Base-by-base conservation (phyloP, 2,797 vertebrate species). In the Chloroceryle inda region DNA sequence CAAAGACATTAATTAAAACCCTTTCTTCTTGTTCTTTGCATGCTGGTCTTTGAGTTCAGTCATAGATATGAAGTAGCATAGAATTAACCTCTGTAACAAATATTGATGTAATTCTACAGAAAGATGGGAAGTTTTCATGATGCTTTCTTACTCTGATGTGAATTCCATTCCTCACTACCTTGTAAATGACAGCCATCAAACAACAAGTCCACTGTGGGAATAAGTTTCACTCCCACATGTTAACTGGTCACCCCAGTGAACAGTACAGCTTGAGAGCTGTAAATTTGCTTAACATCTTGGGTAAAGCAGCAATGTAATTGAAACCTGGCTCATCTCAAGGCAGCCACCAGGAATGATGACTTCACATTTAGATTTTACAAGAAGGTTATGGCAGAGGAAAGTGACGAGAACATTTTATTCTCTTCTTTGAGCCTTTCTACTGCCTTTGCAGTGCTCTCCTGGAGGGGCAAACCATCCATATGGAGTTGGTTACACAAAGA, bases 1-100 rank as follows among this genome's bases (percentile, higher is more conserved):
- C 81, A 94, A 93, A 93, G 26, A 52, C 12, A 67, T 59, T 56
- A 66, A 49, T 84, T 89, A 78, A 85, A 75, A 2, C 8, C 3
- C 10, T 10, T 27, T 35, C 64, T 10, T 56, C 8, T 59, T 31
- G 19, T n/a, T 76, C 38, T 59, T 87, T 75, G 35, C 22, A 38
- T 20, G 33, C 59, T 82, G 19, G 9, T 55, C 59, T 87, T 76
- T 19, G 15, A 79, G n/a, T 42, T 79, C 35, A 92, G 24, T 63
- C 15, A 38, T 17, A 79, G 26, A 80, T 52, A 42, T n/a, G 5
- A 90, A 68, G 49, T 9, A 84, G 45, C 18, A 86, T 22, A 62
- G 89, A 72, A 61, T 68, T 68, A 86, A 62, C 11, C 11, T 86
- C 45, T 62, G 5, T 47, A 81, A 64, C 13, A 82, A 89, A 50